A percentile compares a stretch with the other conserved stretches of the same genome.
phyloP scores from a whole-genome alignment of 2,113 vertebrate genomes.

The Bufo gargarizans region DNA sequence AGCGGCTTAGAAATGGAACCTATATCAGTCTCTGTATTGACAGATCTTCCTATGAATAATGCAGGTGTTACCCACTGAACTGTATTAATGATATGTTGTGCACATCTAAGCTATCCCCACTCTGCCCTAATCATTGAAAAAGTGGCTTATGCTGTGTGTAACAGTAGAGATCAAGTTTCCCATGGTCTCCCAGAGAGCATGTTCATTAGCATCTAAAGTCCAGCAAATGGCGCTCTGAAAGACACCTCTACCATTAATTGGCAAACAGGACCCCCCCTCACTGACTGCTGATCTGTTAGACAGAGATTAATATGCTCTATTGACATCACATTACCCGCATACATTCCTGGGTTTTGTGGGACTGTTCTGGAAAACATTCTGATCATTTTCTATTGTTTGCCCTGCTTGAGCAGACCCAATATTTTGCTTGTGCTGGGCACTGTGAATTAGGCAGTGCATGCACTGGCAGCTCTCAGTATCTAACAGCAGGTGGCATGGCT shows the following conservation, averaged over 20 bases:
- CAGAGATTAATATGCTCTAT: constrained; percentile 35
- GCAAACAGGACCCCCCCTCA: constrained; percentile 4
- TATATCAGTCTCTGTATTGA: background rate
- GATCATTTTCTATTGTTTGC: constrained; percentile 50
- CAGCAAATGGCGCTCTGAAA: constrained; percentile 35
- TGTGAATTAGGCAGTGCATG: constrained; percentile 54
- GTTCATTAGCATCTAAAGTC: constrained; percentile 41
- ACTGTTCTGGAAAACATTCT: constrained; percentile 27
- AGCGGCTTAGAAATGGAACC: background rate
- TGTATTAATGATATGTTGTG: background rate
- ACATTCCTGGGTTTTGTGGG: constrained; percentile 41
- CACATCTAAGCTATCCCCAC: background rate
- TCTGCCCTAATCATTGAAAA: constrained; percentile 9
- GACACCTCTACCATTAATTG: constrained; percentile 30
- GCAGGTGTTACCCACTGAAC: constrained; percentile 7
- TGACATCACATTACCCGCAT: constrained; percentile 33
- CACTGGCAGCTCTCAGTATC: constrained; percentile 17
- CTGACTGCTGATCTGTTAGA: constrained; percentile 39
- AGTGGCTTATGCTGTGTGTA: constrained; percentile 9
- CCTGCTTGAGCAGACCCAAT: constrained; percentile 47
- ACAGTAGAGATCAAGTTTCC: constrained; percentile 1
- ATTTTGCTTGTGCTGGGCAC: constrained; percentile 48
- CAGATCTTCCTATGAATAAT: constrained; percentile 14
- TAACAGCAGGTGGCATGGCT: constrained; percentile 65
- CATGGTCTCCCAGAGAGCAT: constrained; percentile 45